These are phyloP conservation scores for Microplitis manilae DNA, from an alignment of 2,888 invertebrate species.

Conservation along the genomic window DNA sequence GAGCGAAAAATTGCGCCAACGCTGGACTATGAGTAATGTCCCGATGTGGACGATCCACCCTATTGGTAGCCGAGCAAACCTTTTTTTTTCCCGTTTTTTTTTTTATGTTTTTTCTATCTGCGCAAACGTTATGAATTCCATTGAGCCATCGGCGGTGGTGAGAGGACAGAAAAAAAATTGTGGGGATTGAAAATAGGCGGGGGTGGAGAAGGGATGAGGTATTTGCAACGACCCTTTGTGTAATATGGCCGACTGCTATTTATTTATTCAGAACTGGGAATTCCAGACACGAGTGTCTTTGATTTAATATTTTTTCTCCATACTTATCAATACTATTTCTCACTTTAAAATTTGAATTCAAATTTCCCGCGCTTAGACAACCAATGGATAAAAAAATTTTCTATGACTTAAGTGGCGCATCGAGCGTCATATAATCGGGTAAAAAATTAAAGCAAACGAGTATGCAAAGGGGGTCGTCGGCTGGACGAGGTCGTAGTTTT, in stretches of 20 bases:
- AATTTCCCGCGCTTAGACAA: no score
- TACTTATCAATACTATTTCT: background rate
- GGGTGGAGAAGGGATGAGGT: constrained; percentile 29
- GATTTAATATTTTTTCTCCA: constrained; percentile 21
- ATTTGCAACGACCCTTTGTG: constrained; percentile 41
- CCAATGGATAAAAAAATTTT: no score
- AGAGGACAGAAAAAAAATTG: constrained; percentile 40
- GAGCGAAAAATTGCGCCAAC: constrained; percentile 75
- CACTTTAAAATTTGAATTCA: no score
- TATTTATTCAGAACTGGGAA: constrained; percentile 46
- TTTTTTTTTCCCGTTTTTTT: constrained; percentile 17
- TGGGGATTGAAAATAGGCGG: constrained; percentile 6
- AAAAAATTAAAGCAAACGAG: constrained; percentile 51
- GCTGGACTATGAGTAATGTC: constrained; percentile 75
- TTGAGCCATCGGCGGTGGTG: constrained; percentile 62
- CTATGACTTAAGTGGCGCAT: no score
- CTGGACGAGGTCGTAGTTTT: constrained; percentile 44
- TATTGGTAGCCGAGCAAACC: constrained; percentile 26
- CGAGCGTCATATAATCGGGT: no score
- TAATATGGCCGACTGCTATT: constrained; percentile 44
- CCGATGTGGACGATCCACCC: constrained; percentile 64
- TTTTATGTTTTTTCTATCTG: constrained; percentile 61
- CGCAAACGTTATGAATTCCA: constrained; percentile 67
- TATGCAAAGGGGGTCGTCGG: constrained; percentile 52
- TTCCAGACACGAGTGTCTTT: constrained; percentile 36